Conservation (phyloP, 1,140 invertebrate genomes). For the Aleiodes sp. region DNA sequence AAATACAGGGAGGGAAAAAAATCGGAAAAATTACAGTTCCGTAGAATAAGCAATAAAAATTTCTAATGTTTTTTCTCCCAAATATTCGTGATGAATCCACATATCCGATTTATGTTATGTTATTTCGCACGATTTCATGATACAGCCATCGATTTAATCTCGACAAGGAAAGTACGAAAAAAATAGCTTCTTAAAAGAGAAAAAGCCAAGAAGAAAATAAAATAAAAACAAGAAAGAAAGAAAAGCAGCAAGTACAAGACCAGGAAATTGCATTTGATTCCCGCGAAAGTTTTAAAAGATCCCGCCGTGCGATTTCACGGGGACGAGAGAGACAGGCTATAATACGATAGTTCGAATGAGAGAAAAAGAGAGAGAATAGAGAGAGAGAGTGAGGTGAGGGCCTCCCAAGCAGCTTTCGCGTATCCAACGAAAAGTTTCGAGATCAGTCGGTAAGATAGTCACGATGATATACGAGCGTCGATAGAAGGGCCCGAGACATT, state of each 20-base stretch:
- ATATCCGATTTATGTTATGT: constrained; percentile 13
- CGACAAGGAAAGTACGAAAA: constrained; percentile 16
- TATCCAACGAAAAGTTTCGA: constrained; percentile 49
- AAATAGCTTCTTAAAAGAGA: not conserved
- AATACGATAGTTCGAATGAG: not conserved
- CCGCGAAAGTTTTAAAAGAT: constrained; percentile 44
- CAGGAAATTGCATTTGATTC: constrained; percentile 52
- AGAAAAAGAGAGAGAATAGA: not conserved
- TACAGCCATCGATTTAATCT: constrained; percentile 29
- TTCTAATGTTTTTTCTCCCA: not conserved
- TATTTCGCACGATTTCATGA: constrained; percentile 21
- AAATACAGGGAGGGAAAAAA: not conserved
- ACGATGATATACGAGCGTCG: constrained; percentile 62
- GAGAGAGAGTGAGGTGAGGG: not conserved
- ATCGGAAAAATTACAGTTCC: not conserved
- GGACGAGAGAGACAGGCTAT: not conserved
- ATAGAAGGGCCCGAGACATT: constrained; percentile 59
- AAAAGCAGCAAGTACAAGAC: constrained; percentile 21
- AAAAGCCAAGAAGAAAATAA: constrained; percentile 13
- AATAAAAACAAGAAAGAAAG: constrained; percentile 8
- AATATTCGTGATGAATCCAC: not conserved
- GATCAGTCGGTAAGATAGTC: constrained; percentile 56
- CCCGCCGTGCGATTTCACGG: constrained; percentile 37
- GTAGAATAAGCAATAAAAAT: no score
- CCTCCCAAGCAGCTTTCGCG: constrained; percentile 27